Evolutionary conservation across 2,797 vertebrate genomes (phyloP).

Genomic region (Lates japonicus): DNA sequence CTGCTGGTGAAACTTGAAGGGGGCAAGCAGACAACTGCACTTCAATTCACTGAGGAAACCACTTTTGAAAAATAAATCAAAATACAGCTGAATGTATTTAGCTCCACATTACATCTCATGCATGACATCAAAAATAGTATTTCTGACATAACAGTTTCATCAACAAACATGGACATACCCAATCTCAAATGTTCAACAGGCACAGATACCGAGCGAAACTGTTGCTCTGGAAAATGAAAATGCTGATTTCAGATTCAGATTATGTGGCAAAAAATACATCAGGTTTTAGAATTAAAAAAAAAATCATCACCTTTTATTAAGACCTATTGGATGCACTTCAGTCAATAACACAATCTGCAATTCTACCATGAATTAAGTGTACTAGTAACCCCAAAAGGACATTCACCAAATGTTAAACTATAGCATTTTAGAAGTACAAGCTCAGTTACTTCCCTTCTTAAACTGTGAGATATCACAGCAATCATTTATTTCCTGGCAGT

Average conservation of each 20-base stretch:
- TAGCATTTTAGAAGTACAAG: conserved; percentile 9
- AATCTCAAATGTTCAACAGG: conserved; percentile 60
- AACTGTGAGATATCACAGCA: conserved; percentile 20
- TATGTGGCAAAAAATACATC: conserved; percentile 1
- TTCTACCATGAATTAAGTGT: conserved; percentile 23
- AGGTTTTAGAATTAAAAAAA: background rate
- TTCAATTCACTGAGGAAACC: conserved; percentile 64
- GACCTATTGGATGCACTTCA: conserved; percentile 38
- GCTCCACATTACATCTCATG: conserved; percentile 75
- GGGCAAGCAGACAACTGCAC: conserved; percentile 66
- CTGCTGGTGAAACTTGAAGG: conserved; percentile 70
- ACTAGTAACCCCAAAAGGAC: conserved; percentile 15
- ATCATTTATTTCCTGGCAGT: conserved; percentile 14
- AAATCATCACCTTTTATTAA: conserved; percentile 14
- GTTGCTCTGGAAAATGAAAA: conserved; percentile 40
- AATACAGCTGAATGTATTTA: conserved; percentile 56
- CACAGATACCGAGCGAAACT: conserved; percentile 52
- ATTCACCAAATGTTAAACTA: conserved; percentile 39
- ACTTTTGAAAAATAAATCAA: conserved; percentile 37
- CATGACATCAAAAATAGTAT: conserved; percentile 81
- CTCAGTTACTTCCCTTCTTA: conserved; percentile 20
- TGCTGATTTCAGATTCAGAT: conserved; percentile 20
- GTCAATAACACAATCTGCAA: conserved; percentile 40
- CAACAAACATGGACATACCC: conserved; percentile 59
- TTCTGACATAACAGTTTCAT: conserved; percentile 70